These are phyloP conservation scores for Morpho achilles DNA, from an alignment of 2,888 invertebrate species.

Conservation along the genomic window DNA sequence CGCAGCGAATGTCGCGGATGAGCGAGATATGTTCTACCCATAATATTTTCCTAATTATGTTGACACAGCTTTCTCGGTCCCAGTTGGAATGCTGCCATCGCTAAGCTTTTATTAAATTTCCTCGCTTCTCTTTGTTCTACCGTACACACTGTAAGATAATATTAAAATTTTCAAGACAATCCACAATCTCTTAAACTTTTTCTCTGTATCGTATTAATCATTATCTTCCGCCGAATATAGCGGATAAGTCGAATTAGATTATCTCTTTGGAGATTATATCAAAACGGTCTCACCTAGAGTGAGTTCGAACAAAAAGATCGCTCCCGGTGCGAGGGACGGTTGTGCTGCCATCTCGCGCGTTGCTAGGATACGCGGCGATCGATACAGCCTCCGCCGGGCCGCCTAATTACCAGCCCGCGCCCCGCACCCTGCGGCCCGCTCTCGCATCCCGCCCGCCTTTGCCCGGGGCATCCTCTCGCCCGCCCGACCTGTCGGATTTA, in stretches of 20 bases:
- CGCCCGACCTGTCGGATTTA: conserved; percentile 66
- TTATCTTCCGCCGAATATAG: conserved; percentile 38
- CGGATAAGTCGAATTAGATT: conserved; percentile 64
- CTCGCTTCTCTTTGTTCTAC: conserved; percentile 30
- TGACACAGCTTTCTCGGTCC: conserved; percentile 31
- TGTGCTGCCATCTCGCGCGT: conserved; percentile 73
- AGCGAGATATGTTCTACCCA: conserved; percentile 30
- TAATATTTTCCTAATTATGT: conserved; percentile 44
- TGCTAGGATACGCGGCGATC: conserved; percentile 75
- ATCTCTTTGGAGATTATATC: conserved; percentile 67
- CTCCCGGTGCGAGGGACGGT: conserved; percentile 57
- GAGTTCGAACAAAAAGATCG: conserved; percentile 67
- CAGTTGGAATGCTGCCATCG: conserved; percentile 30
- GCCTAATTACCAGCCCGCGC: conserved; percentile 67
- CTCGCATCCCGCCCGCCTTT: conserved; percentile 33
- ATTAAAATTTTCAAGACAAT: conserved; percentile 27
- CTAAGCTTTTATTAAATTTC: conserved; percentile 38
- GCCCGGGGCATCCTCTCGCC: conserved; percentile 46
- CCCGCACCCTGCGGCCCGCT: conserved; percentile 32
- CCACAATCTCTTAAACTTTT: neutral
- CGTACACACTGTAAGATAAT: conserved; percentile 31
- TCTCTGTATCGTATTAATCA: neutral
- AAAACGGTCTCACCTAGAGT: conserved; percentile 70
- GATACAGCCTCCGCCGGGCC: conserved; percentile 78
- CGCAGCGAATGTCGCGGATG: conserved; percentile 32